Evolutionary conservation across 2,888 invertebrate species (phyloP), one percentile per base, ranked within the genome.

Genomic region (Lysandra coridon): DNA sequence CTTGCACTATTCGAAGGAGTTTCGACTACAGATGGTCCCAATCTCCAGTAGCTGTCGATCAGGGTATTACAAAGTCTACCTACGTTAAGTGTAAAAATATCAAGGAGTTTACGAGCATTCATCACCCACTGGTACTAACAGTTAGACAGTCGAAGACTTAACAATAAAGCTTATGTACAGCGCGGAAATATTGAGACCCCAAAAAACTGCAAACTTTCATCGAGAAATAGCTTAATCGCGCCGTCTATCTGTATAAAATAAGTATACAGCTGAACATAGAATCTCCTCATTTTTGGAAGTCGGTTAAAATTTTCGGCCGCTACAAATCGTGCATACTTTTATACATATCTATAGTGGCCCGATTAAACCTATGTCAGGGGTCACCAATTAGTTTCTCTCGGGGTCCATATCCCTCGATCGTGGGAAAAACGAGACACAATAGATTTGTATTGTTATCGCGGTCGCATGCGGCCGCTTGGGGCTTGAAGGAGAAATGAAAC

Each of bases 31-130:
- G 64, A 69, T 73, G 57, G 57, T 76, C 76, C 40, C 49, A 64
- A 49, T 78, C 44, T 44, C 64, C 75, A 75, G 12, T 49, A 75
- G 6, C 49, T 75, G 53, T 75, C 75, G 53, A 76, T 76, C 53
- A 30, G 76, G 76, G 23, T 57, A 53, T 89, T 91, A 88, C 85
- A 88, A 89, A 87, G 88, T 88, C 92, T 92, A 92, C 89, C 92
- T 92, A 92, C 88, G 85, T 86, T 69, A 69, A 37, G 88, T 89
- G 89, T 91, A 91, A 91, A 88, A 92, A 91, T 89, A 88, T 84
- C 83, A 33, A 79, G 79, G 30, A 75, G 60, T 74, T 74, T 69
- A 73, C 12, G 12, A 69, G 78, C 73, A 62, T 75, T 75, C 49
- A 33, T 57, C 30, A 57, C 12, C 40, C 73, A 10, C 14, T 14